Evolutionary conservation across 2,888 invertebrate genomes (phyloP).

Genomic region (Andrena trimmerana): DNA sequence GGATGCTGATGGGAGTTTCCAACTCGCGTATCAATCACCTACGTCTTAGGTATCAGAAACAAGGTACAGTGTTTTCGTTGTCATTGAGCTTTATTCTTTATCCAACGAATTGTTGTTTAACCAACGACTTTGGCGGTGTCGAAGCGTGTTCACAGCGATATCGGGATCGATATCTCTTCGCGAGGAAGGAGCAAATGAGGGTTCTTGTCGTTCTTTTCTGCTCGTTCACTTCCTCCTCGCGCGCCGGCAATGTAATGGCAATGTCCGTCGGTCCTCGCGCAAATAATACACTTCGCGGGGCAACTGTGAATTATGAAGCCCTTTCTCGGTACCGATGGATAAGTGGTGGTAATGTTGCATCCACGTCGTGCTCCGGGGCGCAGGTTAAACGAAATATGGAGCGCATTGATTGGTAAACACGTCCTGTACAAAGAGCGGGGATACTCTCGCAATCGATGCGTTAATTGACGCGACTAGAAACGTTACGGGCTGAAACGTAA

Average conservation of each 20-base stretch:
- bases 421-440: slow-evolving; percentile 3
- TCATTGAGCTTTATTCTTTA: neutral
- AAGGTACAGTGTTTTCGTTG: neutral
- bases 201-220: slow-evolving; percentile 55
- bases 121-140: neutral
- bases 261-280: slow-evolving; percentile 68
- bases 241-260: slow-evolving; percentile 62
- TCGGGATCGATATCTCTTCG: slow-evolving; percentile 65
- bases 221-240: slow-evolving; percentile 54
- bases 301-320: slow-evolving; percentile 77
- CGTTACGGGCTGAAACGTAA: neutral
- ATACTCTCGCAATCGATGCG: slow-evolving; percentile 10
- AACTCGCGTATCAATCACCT: neutral
- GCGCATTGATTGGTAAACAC: slow-evolving; percentile 31
- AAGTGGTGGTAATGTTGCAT: slow-evolving; percentile 71
- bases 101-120: neutral
- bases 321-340: slow-evolving; percentile 75
- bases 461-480: slow-evolving; percentile 15
- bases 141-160: slow-evolving; percentile 3
- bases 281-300: slow-evolving; percentile 75
- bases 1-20: neutral
- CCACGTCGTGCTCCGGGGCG: slow-evolving; percentile 28
- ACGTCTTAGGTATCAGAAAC: neutral
- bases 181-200: slow-evolving; percentile 76
- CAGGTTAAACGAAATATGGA: slow-evolving; percentile 52